Evolutionary conservation across 2,113 vertebrate genomes (phyloP), one percentile per base, ranked within the genome.

Genomic region (Boleophthalmus pectinirostris): DNA sequence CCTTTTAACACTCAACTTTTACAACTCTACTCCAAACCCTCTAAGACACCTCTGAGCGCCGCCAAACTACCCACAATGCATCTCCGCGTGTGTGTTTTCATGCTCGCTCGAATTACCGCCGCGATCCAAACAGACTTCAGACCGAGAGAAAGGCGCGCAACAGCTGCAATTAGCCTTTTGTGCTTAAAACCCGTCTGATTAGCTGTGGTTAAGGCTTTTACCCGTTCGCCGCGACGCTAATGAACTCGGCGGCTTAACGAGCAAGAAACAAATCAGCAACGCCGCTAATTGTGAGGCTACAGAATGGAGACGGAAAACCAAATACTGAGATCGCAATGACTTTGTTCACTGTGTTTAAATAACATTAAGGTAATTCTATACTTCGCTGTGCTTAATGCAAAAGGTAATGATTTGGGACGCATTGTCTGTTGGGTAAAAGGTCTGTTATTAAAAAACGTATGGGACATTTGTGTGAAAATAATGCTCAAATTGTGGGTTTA

Each of bases 121-220:
- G 18, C 51, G 10, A 54, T 54, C 51, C 51, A 54, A 54, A 54
- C 51, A 54, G 51, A 54, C 51, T 54, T 54, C n/a, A n/a, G 20
- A 54, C 51, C 21, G 20, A 11, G 20, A 54, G 51, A 54, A 54
- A n/a, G 8, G 51, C 8, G 10, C 10, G 20, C 9, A 54, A 54
- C 51, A 54, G 51, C 51, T 54, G 51, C 51, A 54, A 54, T 54
- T 54, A 54, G 20, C 51, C 51, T 54, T 54, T 54, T 54, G 51
- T 54, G 51, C 51, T 54, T 54, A n/a, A 54, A 54, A 54, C 20
- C n/a, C 10, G 51, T 21, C 51, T 54, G 51, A 54, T 54, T 54
- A 54, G 51, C 51, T 6, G 9, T 54, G 20, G 51, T 21, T 54
- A 10, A 54, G 51, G 51, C 51, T 54, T 54, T 54, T 54, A 54